Evolutionary conservation across 2,797 vertebrate species (phyloP).

Genomic region (Halcyon badia): DNA sequence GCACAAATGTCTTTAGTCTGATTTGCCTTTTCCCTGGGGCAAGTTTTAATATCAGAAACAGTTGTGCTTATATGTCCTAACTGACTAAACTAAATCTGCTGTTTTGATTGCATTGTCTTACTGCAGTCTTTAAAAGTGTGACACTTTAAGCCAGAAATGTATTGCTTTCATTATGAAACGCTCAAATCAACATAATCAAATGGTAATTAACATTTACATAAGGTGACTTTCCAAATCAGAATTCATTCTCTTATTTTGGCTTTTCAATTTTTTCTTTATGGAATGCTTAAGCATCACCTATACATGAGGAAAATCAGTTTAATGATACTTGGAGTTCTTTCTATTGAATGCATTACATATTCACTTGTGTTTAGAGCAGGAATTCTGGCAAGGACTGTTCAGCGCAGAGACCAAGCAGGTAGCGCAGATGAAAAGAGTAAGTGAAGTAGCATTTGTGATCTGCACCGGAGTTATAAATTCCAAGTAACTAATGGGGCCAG

Average conservation of each 20-base stretch:
- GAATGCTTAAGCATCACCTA: background rate
- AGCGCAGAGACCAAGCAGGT: background rate
- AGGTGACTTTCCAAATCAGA: background rate
- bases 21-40: background rate
- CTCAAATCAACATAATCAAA: background rate
- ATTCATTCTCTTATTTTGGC: background rate
- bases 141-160: background rate
- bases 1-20: background rate
- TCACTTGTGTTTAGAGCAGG: background rate
- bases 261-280: background rate
- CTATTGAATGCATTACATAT: background rate
- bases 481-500: background rate
- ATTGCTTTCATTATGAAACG: background rate
- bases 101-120: background rate
- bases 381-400: background rate
- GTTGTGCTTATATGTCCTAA: background rate
- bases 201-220: background rate
- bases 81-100: background rate
- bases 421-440: background rate
- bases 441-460: background rate
- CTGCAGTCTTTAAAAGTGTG: background rate
- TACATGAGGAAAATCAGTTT: background rate
- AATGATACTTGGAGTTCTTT: background rate
- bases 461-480: background rate
- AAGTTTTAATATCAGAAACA: background rate